phyloP scores from a whole-genome alignment of 1,140 invertebrate genomes.

The Lucilia cuprina region DNA sequence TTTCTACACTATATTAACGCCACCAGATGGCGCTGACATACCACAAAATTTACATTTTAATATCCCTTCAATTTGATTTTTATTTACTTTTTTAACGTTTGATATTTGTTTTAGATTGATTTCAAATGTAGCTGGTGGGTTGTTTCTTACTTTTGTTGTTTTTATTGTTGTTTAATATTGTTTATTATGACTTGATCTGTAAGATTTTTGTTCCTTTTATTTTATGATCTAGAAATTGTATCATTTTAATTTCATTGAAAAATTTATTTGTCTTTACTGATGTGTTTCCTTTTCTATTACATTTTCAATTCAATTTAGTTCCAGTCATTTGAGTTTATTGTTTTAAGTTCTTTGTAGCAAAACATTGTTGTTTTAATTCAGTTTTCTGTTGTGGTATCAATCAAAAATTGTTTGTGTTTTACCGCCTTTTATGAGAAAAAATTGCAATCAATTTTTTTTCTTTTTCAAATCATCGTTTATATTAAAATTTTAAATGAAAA shows the following conservation, averaged over 20 bases:
- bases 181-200: background rate
- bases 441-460: background rate
- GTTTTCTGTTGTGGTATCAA: background rate
- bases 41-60: slow-evolving; percentile 4
- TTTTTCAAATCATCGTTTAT: background rate
- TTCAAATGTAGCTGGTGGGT: background rate
- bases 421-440: background rate
- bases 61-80: background rate
- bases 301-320: background rate
- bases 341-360: background rate
- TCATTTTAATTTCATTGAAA: background rate
- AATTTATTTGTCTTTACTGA: background rate
- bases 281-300: background rate
- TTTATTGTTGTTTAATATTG: background rate
- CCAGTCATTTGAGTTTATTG: background rate
- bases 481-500: too few relatives aligned
- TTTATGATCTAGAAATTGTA: background rate
- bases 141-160: background rate
- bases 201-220: background rate
- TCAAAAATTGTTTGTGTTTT: background rate
- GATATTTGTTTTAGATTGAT: background rate
- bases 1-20: background rate
- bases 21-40: slow-evolving; percentile 13
- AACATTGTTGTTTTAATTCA: background rate
- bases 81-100: background rate